Evolutionary conservation across 92 coral and sea anemone genomes (phyloP), one percentile per base, ranked within the genome.

Genomic region (Anthopleura xanthogrammica): DNA sequence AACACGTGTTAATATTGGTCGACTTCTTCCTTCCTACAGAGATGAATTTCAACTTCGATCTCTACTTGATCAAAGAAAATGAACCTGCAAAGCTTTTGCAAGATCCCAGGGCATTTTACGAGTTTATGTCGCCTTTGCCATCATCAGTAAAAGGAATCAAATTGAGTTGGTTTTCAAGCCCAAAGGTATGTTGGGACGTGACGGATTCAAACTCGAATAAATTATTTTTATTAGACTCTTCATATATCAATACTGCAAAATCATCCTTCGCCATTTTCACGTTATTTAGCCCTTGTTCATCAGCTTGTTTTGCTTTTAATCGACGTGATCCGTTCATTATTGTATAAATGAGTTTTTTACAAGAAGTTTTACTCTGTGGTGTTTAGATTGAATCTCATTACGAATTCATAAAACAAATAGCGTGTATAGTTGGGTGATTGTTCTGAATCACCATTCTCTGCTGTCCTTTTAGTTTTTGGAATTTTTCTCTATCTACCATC

Each of bases 171-270:
- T 91, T 75, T 92, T 94, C 98, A 2, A 86, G 79, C 57, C 93
- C 98, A 52, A 87, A 89, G 95, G 98, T 94, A 72, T 65, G 95
- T 82, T 23, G 75, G 60, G 84, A 87, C 90, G 98, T 89, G 95
- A 89, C 88, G 60, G 72, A 66, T 39, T 41, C 16, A 72, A 23
- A 65, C 7, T 50, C 76, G 12, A 41, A 81, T 23, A 13, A 7
- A 36, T 40, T 41, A 11, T 39, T 42, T 3, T 12, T 8, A 6
- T 77, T 14, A 13, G 9, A 8, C 16, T 3, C 55, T 16, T 42
- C 36, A 29, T 43, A 43, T 42, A 40, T 62, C 70, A 62, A 20
- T 62, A 1, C 43, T 23, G 14, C 17, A 29, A 68, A 3, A 23
- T 5, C 36, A 23, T 23, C 5, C 42, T 36, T 68, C 74, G 74